Evolutionary conservation across 2,797 vertebrate species (phyloP), one percentile per base, ranked within the genome.

Genomic region (Malurus leucopterus): DNA sequence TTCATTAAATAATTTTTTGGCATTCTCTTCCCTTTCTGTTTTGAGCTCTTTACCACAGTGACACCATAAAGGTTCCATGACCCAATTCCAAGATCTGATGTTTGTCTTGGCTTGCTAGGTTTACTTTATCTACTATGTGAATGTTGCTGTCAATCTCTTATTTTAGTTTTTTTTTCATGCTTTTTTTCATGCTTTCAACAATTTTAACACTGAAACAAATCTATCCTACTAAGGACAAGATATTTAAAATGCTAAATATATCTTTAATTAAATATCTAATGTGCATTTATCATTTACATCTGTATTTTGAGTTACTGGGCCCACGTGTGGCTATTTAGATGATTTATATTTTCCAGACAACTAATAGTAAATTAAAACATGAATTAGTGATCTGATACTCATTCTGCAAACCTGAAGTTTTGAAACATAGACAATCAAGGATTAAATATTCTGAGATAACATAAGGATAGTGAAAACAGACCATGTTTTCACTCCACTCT

Each of bases 1-100:
- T 80, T 92, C 85, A 62, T 92, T 86, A 85, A 88, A 32, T 68
- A 75, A 15, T 22, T 57, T 78, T 79, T 85, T 84, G 73, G 75
- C 81, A 83, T 7, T 40, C 47, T 90, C 6, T n/a, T 85, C 21
- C 4, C 19, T 58, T 87, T 87, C 44, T 93, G 19, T 82, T 84
- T 76, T 61, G 69, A 79, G 32, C 17, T 90, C 34, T 44, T 87
- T 86, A 73, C 67, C 34, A 79, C 27, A 30, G 61, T 71, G 76
- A 93, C 71, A 87, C 44, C n/a, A 38, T 29, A 89, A 91, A 43
- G 0, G 27, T 89, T 94, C 70, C 73, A 84, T 4, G 6, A 76
- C 40, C 69, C 14, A 61, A 11, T 20, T 76, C 84, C 91, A 91
- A 70, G 26, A 47, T 83, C 41, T 79, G 18, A 2, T 71, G 61